phyloP scores from a whole-genome alignment of 2,797 vertebrate species.

The Acipenser oxyrinchus region DNA sequence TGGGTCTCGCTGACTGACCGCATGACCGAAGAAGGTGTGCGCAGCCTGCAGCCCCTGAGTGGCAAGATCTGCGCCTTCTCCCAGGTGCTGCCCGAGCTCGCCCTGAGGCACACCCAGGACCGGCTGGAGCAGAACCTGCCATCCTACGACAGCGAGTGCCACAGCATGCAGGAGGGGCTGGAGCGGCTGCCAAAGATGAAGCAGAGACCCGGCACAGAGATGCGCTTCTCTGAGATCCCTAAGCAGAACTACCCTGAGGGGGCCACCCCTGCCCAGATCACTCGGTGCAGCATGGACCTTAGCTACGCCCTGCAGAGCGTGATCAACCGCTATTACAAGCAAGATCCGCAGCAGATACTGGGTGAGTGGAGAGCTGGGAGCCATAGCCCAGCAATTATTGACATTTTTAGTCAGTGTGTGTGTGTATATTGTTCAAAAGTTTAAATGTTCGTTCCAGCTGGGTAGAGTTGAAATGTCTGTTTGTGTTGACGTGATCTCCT shows the following conservation, averaged over 20 bases:
- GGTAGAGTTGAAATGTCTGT: background rate
- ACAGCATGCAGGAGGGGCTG: conserved; percentile 84
- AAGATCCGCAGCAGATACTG: conserved; percentile 70
- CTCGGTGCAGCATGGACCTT: conserved; percentile 82
- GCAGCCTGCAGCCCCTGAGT: conserved; percentile 71
- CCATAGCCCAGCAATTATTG: background rate
- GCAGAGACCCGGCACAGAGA: conserved; percentile 73
- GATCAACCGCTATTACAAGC: conserved; percentile 58
- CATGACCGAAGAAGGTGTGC: conserved; percentile 60
- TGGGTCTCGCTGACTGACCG: conserved; percentile 89
- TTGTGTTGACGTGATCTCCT: background rate
- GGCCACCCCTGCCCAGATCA: conserved; percentile 83
- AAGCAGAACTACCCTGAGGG: conserved; percentile 74
- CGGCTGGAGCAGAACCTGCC: conserved; percentile 65
- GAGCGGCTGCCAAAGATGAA: conserved; percentile 83
- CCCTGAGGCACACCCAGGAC: conserved; percentile 70
- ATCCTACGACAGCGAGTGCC: conserved; percentile 68
- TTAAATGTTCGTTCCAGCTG: background rate
- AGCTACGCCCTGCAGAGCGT: conserved; percentile 78
- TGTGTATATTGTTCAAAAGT: too few species aligned
- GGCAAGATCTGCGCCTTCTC: conserved; percentile 78
- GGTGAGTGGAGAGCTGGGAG: conserved; percentile 52
- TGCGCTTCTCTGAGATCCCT: conserved; percentile 82
- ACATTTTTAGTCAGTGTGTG: too few species aligned
- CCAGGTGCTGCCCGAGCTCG: conserved; percentile 74